Base-by-base conservation (phyloP, 2,888 invertebrate genomes). In the Panorpa germanica region DNA sequence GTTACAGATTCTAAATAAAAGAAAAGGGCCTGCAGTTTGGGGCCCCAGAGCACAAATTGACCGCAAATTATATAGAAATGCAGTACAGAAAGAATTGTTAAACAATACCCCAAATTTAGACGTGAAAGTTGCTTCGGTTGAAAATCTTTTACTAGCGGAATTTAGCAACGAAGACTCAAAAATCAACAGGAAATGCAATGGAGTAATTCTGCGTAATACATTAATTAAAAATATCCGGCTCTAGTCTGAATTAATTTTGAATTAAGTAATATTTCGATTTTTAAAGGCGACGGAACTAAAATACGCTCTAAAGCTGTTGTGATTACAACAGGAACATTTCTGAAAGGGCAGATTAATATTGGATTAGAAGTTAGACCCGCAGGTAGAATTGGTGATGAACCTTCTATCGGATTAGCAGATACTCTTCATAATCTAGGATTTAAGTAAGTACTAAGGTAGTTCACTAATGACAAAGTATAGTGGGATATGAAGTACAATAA, bases 1-100 rank as follows among this genome's bases (percentile, higher is more conserved):
- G 33, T 40, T 41, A 17, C 39, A 64, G 65, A 58, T 80, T 11
- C 52, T 88, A n/a, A 88, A 88, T 50, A 65, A 59, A 39, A 52
- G 68, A 0, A 80, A 77, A 48, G 88, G 88, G 1, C 83, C 86
- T 7, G 88, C 88, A 3, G 88, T 88, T 1, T 82, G 83, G 77
- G 88, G 88, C 5, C 68, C 72, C 5, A 53, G 88, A 34, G 86
- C 88, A 5, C 86, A 88, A 58, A 86, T 90, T 35, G 88, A 90
- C 50, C 59, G 88, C 10, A 51, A 57, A 28, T 55, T 88, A 8
- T 90, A 86, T 50, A 85, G 78, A 46, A 51, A 57, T 34, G 61
- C 78, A 39, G 56, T 90, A 26, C 86, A 88, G 47, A 47, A 57
- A 5, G 75, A 77, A 47, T 49, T 86, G 13, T 64, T 69, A 34